phyloP scores from a whole-genome alignment of 2,888 invertebrate species.

The Noctua fimbriata region DNA sequence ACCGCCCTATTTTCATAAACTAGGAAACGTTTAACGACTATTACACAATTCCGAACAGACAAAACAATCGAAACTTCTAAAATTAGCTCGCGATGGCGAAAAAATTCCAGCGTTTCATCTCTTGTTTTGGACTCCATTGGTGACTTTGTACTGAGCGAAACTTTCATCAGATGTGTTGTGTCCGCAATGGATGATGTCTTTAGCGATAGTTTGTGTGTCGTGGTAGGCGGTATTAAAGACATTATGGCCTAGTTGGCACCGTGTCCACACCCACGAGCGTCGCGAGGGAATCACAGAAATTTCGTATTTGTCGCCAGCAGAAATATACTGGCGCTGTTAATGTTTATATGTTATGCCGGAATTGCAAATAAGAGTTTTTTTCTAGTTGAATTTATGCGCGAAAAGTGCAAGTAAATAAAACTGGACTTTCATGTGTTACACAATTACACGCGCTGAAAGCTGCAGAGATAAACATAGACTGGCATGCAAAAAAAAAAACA shows the following conservation, averaged over 20 bases:
- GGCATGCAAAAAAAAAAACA: background rate
- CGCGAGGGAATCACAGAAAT: conserved; percentile 83
- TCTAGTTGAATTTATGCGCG: conserved; percentile 38
- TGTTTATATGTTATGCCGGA: conserved; percentile 65
- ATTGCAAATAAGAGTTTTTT: conserved; percentile 53
- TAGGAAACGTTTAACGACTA: conserved; percentile 84
- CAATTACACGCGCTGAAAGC: background rate
- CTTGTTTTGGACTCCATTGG: conserved; percentile 66
- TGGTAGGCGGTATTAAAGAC: conserved; percentile 79
- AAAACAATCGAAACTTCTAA: conserved; percentile 84
- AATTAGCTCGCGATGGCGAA: conserved; percentile 74
- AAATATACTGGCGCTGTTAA: conserved; percentile 63
- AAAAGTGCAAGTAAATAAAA: conserved; percentile 11
- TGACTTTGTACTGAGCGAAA: conserved; percentile 24
- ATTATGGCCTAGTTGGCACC: conserved; percentile 88
- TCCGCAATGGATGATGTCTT: conserved; percentile 68
- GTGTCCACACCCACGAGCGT: conserved; percentile 77
- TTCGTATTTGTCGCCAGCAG: conserved; percentile 72
- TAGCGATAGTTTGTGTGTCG: conserved; percentile 52
- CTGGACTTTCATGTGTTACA: background rate
- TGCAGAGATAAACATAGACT: conserved; percentile 5
- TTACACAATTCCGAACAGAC: conserved; percentile 86
- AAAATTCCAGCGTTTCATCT: conserved; percentile 70
- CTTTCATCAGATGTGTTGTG: background rate
- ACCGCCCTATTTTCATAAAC: conserved; percentile 81